phyloP scores from a whole-genome alignment of 1,140 invertebrate genomes.

The Drosophila murphyi region DNA sequence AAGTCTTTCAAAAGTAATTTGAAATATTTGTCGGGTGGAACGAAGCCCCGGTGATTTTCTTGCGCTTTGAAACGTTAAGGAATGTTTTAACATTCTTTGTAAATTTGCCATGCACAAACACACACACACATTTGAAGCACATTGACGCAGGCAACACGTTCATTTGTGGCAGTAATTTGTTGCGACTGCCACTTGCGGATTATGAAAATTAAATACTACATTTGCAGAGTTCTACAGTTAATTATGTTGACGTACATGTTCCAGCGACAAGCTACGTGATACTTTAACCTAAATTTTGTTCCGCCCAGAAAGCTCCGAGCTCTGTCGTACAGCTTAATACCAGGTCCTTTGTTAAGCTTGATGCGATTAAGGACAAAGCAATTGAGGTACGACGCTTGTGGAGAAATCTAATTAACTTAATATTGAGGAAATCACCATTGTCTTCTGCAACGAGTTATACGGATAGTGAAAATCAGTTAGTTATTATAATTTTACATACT shows the following conservation, averaged over 20 bases:
- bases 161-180: not conserved
- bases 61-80: slow-evolving; percentile 54
- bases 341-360: too few species aligned
- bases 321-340: not conserved
- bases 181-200: slow-evolving; percentile 9
- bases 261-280: not conserved
- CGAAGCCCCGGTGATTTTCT: slow-evolving; percentile 35
- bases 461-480: too few species aligned
- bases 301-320: not conserved
- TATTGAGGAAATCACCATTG: too few species aligned
- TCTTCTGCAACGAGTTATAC: too few species aligned
- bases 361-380: too few species aligned
- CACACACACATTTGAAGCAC: slow-evolving; percentile 40
- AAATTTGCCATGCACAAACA: slow-evolving; percentile 50
- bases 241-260: slow-evolving; percentile 41
- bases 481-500: too few species aligned
- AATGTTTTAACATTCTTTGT: slow-evolving; percentile 53
- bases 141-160: slow-evolving; percentile 41
- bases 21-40: slow-evolving; percentile 28
- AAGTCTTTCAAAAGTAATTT: not conserved
- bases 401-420: too few species aligned
- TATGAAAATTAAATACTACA: slow-evolving; percentile 62
- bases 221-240: slow-evolving; percentile 49
- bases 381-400: too few species aligned
- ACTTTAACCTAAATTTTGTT: not conserved